These are phyloP conservation scores for Alectura lathami DNA, from an alignment of 2,113 vertebrate genomes.

Conservation along the genomic window DNA sequence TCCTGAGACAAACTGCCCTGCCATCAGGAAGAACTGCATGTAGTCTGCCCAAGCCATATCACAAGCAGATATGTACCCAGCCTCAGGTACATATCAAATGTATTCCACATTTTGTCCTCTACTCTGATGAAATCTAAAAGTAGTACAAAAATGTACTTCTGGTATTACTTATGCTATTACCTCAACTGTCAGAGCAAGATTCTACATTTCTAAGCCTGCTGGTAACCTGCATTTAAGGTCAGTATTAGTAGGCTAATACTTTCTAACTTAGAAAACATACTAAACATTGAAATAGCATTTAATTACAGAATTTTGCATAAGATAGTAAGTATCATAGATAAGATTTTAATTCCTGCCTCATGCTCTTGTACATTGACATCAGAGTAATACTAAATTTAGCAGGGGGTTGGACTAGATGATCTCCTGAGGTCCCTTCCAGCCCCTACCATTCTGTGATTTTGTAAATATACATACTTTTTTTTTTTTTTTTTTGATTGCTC, in stretches of 20 bases:
- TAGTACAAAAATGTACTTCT: background rate
- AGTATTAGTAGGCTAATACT: background rate
- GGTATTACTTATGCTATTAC: background rate
- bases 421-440: no score
- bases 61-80: background rate
- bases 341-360: background rate
- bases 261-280: background rate
- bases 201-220: background rate
- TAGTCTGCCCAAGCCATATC: background rate
- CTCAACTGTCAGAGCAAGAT: background rate
- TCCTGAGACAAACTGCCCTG: background rate
- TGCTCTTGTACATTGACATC: background rate
- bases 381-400: background rate
- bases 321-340: background rate
- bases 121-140: background rate
- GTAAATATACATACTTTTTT: background rate
- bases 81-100: background rate
- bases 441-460: no score
- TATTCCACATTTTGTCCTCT: background rate
- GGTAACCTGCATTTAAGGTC: background rate
- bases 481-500: background rate
- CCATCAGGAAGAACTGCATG: background rate
- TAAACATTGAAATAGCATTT: background rate
- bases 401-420: no score
- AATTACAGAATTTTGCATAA: background rate